Base-by-base conservation (phyloP, 2,113 vertebrate species). In the Pteruthius melanotis region DNA sequence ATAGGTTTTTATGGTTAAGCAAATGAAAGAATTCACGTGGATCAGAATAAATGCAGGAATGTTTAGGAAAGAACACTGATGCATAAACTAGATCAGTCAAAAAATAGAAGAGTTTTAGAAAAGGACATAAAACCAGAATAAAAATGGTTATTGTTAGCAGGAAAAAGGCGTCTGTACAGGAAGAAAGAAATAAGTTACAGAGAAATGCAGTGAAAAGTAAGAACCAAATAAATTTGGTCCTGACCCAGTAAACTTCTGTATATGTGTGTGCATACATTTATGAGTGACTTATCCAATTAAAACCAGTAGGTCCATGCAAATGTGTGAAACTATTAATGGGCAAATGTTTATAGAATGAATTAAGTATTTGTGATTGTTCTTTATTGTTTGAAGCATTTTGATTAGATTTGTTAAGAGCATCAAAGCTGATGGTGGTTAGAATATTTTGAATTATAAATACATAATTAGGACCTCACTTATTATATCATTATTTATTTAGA, bases 401-500 rank as follows among this genome's bases (percentile, higher is more conserved):
- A 53, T 70, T 83, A 35, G 31, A 66, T 63, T 76, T 83, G 28
- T 90, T 88, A 77, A 77, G 94, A 76, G 13, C 23, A 39, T 89
- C 12, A 61, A 89, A 77, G 56, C 12, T 91, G 31, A 44, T 91
- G 10, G 27, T 69, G 15, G 5, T 42, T 89, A 44, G 37, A 94
- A 71, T 69, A 82, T 85, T 96, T 96, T 79, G 68, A 93, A 40
- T 91, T 78, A 61, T 66, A 84, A 91, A 79, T 92, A 54, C 24
- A 6, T 87, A 89, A 89, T 79, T 78, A 66, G 13, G 23, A 52
- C 40, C 42, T 95, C 33, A 80, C 57, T 96, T 54, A 52, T 93
- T 54, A 47, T 61, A 8, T 69, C 81, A 59, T 89, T 96, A 74
- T 94, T 78, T 96, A 59, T 95, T 93, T 96, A 99, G 99, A 99